Evolutionary conservation across 2,113 vertebrate species (phyloP).

Genomic region (Reinhardtius hippoglossoides): DNA sequence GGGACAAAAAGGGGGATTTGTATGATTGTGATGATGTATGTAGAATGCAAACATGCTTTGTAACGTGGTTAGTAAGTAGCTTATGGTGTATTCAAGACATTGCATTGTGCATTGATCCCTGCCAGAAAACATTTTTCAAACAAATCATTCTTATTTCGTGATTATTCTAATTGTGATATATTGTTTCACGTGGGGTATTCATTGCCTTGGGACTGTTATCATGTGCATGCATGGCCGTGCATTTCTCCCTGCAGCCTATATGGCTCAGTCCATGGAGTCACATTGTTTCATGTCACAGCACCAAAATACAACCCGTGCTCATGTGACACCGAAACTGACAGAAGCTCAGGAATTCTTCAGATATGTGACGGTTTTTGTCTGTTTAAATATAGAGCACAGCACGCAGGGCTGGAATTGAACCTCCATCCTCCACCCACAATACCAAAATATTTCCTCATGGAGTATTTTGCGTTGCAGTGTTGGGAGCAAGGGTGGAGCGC

Average conservation of each 20-base stretch:
- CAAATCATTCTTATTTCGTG: neutral
- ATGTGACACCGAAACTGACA: neutral
- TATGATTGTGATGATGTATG: neutral
- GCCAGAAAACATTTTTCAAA: neutral
- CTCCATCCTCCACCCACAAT: conserved; percentile 42
- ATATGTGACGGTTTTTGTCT: neutral
- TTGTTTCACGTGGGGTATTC: neutral
- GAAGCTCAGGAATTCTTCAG: neutral
- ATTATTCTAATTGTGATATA: neutral
- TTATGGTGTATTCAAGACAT: no score
- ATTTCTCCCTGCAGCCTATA: neutral
- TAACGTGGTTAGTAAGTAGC: neutral
- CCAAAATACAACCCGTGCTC: neutral
- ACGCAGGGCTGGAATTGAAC: conserved; percentile 16
- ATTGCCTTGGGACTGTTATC: neutral
- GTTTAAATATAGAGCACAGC: neutral
- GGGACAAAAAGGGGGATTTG: neutral
- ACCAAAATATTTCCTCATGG: conserved; percentile 64
- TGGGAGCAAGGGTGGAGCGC: conserved; percentile 75
- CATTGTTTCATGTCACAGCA: conserved; percentile 24
- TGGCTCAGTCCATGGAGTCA: conserved; percentile 14
- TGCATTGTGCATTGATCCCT: neutral
- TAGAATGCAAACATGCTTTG: neutral
- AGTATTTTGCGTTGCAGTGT: conserved; percentile 62
- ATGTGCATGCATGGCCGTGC: conserved; percentile 20